Base-by-base conservation (phyloP, 1,140 invertebrate species). In the Antheraea mylitta region DNA sequence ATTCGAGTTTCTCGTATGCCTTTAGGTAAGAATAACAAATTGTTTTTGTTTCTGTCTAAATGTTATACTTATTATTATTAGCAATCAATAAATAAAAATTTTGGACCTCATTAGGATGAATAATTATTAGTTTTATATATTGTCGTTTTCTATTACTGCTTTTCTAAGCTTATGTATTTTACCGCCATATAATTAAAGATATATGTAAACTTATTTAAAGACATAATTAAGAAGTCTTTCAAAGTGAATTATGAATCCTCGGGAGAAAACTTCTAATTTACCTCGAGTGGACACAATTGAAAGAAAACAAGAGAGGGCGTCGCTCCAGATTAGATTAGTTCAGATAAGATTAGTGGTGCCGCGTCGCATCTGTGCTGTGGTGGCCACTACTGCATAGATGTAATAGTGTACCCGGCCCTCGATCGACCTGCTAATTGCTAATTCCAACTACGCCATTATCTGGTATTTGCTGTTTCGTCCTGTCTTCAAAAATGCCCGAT, bases 231-330 rank as follows among this genome's bases (percentile, higher is more conserved):
- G 74, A 85, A 82, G 76, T 78, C 71, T 72, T 73, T 79, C 69
- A 74, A 64, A 79, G 75, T 81, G 75, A 76, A 78, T 78, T 82
- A 73, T 74, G 72, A 75, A 83, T 69, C 87, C 87, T 76, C 85
- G 42, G 69, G 87, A 85, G 86, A 84, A 83, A 87, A 87, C 81
- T 80, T 83, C 82, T 90, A 89, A 90, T 90, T 91, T 88, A 90
- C 86, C 86, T 87, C 79, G 82, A 87, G 82, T 90, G 89, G 87
- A 87, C 89, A 87, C 89, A 89, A 91, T 89, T 88, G 86, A 78
- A 89, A 87, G 87, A 90, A 91, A 90, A 90, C 87, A 91, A 86
- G 86, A 85, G 87, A 88, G 83, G 83, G 86, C 82, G 84, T 82
- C 83, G 85, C 81, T 80, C 72, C 72, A 80, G 85, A 91, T 91